A percentile compares a stretch with the other conserved stretches of the same genome.
Evolutionary conservation across 2,888 invertebrate genomes (phyloP).

Genomic region (Achlya flavicornis): DNA sequence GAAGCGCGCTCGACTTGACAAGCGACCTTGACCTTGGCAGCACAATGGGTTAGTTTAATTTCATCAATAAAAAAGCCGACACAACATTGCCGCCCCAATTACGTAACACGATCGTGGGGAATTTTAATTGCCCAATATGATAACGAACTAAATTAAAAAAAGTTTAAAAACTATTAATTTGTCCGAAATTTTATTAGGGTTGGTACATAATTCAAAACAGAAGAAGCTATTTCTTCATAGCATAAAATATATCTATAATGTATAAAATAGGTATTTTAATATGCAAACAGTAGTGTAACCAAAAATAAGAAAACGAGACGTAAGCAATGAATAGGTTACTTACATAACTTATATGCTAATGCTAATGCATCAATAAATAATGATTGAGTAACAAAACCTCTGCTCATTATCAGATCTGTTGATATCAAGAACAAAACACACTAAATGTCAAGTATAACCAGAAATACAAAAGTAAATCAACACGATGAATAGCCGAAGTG

Average conservation of each 20-base stretch:
- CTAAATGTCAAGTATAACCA: background rate
- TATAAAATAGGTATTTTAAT: too few relatives aligned
- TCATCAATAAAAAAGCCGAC: conserved; percentile 59
- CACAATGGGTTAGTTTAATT: conserved; percentile 69
- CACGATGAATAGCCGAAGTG: background rate
- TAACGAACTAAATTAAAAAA: too few relatives aligned
- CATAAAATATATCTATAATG: too few relatives aligned
- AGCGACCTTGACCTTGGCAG: conserved; percentile 70
- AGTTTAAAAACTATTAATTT: too few relatives aligned
- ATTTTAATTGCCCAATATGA: background rate
- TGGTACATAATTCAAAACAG: too few relatives aligned
- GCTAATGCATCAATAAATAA: background rate
- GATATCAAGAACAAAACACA: background rate
- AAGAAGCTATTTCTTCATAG: too few relatives aligned
- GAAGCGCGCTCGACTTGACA: conserved; percentile 71
- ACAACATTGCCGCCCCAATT: conserved; percentile 42
- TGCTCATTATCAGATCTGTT: background rate
- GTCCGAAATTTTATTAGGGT: too few relatives aligned
- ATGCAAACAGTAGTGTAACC: too few relatives aligned
- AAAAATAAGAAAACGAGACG: background rate
- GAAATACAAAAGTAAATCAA: background rate
- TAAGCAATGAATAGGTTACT: background rate
- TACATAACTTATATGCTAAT: background rate
- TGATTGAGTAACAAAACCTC: background rate
- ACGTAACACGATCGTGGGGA: conserved; percentile 43